Evolutionary conservation across 2,797 vertebrate species (phyloP).

Genomic region (Melanotaenia parkinsoni): DNA sequence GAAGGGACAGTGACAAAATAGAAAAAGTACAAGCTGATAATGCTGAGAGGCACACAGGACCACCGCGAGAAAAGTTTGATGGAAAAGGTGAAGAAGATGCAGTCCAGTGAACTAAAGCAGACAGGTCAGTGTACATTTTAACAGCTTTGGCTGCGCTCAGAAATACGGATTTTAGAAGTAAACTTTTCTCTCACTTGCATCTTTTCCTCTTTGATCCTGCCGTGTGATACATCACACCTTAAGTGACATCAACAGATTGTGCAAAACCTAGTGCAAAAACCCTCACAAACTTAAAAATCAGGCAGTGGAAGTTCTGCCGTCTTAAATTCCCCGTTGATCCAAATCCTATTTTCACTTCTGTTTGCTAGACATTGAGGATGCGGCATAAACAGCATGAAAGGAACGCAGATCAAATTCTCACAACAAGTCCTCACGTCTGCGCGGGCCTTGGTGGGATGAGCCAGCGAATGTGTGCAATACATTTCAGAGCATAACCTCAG

Average conservation of each 20-base stretch:
- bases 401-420: slow-evolving; percentile 9
- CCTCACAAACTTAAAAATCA: slow-evolving; percentile 10
- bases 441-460: slow-evolving; percentile 25
- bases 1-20: slow-evolving; percentile 31
- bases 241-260: slow-evolving; percentile 31
- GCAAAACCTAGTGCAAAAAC: slow-evolving; percentile 29
- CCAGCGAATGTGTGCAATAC: slow-evolving; percentile 25
- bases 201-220: slow-evolving; percentile 33
- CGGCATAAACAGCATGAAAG: slow-evolving; percentile 41
- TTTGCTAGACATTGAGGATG: slow-evolving; percentile 20
- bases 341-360: slow-evolving; percentile 32
- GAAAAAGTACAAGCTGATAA: slow-evolving; percentile 46
- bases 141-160: slow-evolving; percentile 50
- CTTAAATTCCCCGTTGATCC: slow-evolving; percentile 38
- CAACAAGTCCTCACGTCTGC: slow-evolving; percentile 20
- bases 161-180: slow-evolving; percentile 49
- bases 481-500: slow-evolving; percentile 36
- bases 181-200: slow-evolving; percentile 37
- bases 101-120: slow-evolving; percentile 68
- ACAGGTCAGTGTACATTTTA: slow-evolving; percentile 54
- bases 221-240: slow-evolving; percentile 60
- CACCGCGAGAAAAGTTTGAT: slow-evolving; percentile 53
- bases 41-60: slow-evolving; percentile 44
- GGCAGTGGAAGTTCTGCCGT: slow-evolving; percentile 1
- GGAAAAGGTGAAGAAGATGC: slow-evolving; percentile 66